Percentiles rank a stretch among this genome's conserved stretches.
Evolutionary conservation across 2,888 invertebrate genomes (phyloP).

Genomic region (Lymantria monacha): DNA sequence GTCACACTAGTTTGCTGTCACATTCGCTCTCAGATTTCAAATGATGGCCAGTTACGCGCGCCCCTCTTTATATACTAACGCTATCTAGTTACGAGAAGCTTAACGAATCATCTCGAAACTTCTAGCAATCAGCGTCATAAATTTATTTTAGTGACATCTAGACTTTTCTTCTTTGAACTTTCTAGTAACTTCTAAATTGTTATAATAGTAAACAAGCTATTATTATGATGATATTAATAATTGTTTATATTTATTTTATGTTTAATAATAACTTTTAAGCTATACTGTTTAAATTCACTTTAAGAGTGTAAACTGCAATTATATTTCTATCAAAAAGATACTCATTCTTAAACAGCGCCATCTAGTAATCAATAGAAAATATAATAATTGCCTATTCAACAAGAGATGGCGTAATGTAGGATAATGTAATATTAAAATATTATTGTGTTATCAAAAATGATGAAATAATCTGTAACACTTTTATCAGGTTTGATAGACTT

Average conservation of each 20-base stretch:
- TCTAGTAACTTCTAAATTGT: not conserved
- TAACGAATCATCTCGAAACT: constrained; percentile 51
- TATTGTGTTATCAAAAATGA: constrained; percentile 6
- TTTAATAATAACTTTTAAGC: too few species aligned
- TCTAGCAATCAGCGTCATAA: constrained; percentile 32
- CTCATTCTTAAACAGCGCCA: not conserved
- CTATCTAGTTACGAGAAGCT: constrained; percentile 54
- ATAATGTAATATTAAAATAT: not conserved
- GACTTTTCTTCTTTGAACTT: constrained; percentile 18
- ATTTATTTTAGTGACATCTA: constrained; percentile 44
- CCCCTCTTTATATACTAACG: constrained; percentile 42
- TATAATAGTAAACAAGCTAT: not conserved
- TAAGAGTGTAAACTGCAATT: too few species aligned
- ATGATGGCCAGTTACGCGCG: constrained; percentile 25
- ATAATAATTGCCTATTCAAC: not conserved
- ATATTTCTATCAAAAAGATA: too few species aligned
- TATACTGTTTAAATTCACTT: too few species aligned
- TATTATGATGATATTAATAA: too few species aligned
- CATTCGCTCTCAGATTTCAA: constrained; percentile 9
- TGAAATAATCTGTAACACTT: not conserved
- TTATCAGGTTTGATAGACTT: not conserved
- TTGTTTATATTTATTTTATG: too few species aligned
- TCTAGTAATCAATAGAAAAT: not conserved
- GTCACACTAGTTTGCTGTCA: constrained; percentile 2
- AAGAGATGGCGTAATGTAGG: not conserved